Evolutionary conservation across 2,113 vertebrate species (phyloP), one percentile per base, ranked within the genome.

Genomic region (Sebastes schlegelii): DNA sequence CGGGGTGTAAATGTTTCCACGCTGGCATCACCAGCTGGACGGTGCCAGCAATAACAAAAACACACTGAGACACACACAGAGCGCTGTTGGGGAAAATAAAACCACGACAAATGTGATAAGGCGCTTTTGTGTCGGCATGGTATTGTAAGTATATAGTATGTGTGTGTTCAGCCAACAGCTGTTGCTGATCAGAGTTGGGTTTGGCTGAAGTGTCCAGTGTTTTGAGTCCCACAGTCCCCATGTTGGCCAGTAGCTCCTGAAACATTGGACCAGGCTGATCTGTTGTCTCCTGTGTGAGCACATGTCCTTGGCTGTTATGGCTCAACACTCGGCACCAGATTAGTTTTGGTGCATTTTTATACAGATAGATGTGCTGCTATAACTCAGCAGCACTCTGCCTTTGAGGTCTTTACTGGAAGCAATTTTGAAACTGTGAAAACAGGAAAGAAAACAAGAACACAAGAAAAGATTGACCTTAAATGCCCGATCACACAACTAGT

Each of bases 141-240:
- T 46, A 21, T n/a, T n/a, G 19, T 64, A 12, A 0, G 45, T 75
- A 19, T 54, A 62, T 45, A 13, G 14, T 75, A 34, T 46, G 2
- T 82, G 77, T 88, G 73, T 81, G 62, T 82, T 62, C 17, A 79
- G 78, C 81, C 82, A 48, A 79, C 93, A 94, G 92, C 92, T 93
- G 92, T 80, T 89, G 70, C 71, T 49, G 80, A 83, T 92, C 87
- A 86, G 67, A 61, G 77, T 60, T 64, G 70, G 42, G 74, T 85
- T 92, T 92, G 87, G 89, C 89, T 80, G 55, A 77, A 69, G 69
- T 74, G 64, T 84, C 77, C 70, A 45, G 46, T 61, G 49, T 70
- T 34, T 86, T 43, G 60, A 79, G 58, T 85, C 83, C 60, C 62
- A 64, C 75, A 75, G 67, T 78, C 69, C 58, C 61, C 34, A 0